These are phyloP conservation scores for Pediacus dermestoides DNA, from an alignment of 2,888 invertebrate species.

Conservation along the genomic window DNA sequence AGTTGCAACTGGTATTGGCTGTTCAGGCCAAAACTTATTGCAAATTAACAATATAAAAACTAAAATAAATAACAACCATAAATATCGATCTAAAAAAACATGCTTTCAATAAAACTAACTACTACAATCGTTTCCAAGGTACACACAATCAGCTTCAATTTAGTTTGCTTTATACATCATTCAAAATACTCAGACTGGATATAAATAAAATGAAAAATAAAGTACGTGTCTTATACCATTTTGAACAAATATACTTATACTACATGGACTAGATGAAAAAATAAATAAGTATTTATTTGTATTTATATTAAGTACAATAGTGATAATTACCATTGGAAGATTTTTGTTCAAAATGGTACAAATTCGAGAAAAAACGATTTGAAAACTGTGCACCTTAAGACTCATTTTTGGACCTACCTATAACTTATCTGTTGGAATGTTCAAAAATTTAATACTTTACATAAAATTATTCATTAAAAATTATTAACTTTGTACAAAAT, in stretches of 20 bases:
- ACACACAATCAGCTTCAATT: slow-evolving; percentile 31
- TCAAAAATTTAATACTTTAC: slow-evolving; percentile 32
- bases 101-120: slow-evolving; percentile 41
- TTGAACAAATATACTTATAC: slow-evolving; percentile 37
- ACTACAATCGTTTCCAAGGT: slow-evolving; percentile 34
- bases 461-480: slow-evolving; percentile 33
- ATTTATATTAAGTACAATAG: slow-evolving; percentile 8
- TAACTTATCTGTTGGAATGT: slow-evolving; percentile 26
- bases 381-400: slow-evolving; percentile 28
- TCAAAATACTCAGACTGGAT: slow-evolving; percentile 20
- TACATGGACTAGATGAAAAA: slow-evolving; percentile 38
- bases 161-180: slow-evolving; percentile 28
- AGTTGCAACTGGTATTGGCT: slow-evolving; percentile 24
- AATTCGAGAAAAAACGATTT: slow-evolving; percentile 9
- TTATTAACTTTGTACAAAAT: slow-evolving; percentile 39
- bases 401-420: slow-evolving; percentile 22
- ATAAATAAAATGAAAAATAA: slow-evolving; percentile 28
- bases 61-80: slow-evolving; percentile 45
- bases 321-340: slow-evolving; percentile 17
- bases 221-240: slow-evolving; percentile 30
- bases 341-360: slow-evolving; percentile 32
- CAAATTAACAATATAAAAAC: slow-evolving; percentile 39
- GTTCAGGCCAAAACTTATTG: slow-evolving; percentile 35
- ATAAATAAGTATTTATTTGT: slow-evolving; percentile 8
- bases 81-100: slow-evolving; percentile 44